Base-by-base conservation (phyloP, 1,140 invertebrate genomes). In the Eurytemora carolleeae region DNA sequence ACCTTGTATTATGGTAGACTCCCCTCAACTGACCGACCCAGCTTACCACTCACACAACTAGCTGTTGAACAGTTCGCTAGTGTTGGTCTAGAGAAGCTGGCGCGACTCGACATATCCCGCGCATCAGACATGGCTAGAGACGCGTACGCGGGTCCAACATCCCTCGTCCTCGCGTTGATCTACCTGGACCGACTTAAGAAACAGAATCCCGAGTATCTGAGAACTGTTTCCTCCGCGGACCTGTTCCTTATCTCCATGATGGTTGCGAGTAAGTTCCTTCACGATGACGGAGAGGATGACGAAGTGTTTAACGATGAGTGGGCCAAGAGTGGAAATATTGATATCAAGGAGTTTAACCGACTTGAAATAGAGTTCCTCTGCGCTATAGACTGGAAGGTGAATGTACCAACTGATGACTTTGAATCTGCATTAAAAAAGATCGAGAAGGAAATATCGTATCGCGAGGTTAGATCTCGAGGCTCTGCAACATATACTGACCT, bases 221-320 rank as follows among this genome's bases (percentile, higher is more conserved):
- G 81, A 67, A 75, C 78, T 70, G 80, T 87, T 24, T 81, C 84
- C 21, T 87, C 90, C 20, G 85, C 86, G 55, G 86, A 94, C 70
- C 76, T 95, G 16, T 95, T 95, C 71, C 77, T 95, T 55, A 83
- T 94, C 59, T 91, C 90, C 61, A 76, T 94, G 91, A 85, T 96
- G 83, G 83, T 95, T 67, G 90, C 90, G 23, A 90, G 86, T 67
- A 96, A 96, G 77, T 94, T 89, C 73, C 75, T 94, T 66, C 82
- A 88, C 71, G 91, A 93, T 70, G 84, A 89, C 71, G 90, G 89
- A 57, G 85, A 87, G 73, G 82, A 86, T 65, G 85, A 87, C 69
- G 85, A 87, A 71, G 85, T 92, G 58, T 84, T 85, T 68, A 83
- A 89, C 68, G 78, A 79, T 60, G 86, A 91, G 75, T 96, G 90